Evolutionary conservation across 2,113 vertebrate genomes (phyloP).

Genomic region (Zosterops lateralis): DNA sequence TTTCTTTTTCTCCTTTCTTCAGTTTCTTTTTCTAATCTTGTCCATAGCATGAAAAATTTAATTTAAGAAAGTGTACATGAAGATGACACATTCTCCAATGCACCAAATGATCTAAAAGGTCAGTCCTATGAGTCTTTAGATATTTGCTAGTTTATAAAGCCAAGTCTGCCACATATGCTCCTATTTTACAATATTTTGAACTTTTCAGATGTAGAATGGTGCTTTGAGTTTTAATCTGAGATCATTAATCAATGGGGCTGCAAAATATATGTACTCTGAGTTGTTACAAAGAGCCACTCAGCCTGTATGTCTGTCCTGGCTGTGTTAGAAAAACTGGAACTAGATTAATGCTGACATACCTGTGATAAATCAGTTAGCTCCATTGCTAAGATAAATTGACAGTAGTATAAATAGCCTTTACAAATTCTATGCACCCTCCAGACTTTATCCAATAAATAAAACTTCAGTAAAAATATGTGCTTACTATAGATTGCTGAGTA

Average conservation of each 20-base stretch:
- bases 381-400: slow-evolving; percentile 38
- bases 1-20: background rate
- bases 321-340: slow-evolving; percentile 10
- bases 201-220: background rate
- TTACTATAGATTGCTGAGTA: slow-evolving; percentile 10
- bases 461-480: background rate
- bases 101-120: background rate
- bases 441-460: background rate
- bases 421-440: slow-evolving; percentile 30
- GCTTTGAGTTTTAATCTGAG: background rate
- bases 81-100: rapidly evolving
- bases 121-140: background rate
- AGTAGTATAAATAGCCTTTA: slow-evolving; percentile 54
- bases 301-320: background rate
- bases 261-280: background rate
- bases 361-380: slow-evolving; percentile 64
- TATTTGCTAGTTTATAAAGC: background rate
- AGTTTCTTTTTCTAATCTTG: background rate
- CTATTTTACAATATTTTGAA: background rate
- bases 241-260: background rate
- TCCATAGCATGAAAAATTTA: background rate
- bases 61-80: background rate
- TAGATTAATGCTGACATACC: slow-evolving; percentile 30
- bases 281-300: slow-evolving; percentile 18
- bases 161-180: background rate